Percentiles rank a stretch among this genome's conserved stretches.
phyloP scores from a whole-genome alignment of 2,113 vertebrate genomes.

The Heptranchias perlo region DNA sequence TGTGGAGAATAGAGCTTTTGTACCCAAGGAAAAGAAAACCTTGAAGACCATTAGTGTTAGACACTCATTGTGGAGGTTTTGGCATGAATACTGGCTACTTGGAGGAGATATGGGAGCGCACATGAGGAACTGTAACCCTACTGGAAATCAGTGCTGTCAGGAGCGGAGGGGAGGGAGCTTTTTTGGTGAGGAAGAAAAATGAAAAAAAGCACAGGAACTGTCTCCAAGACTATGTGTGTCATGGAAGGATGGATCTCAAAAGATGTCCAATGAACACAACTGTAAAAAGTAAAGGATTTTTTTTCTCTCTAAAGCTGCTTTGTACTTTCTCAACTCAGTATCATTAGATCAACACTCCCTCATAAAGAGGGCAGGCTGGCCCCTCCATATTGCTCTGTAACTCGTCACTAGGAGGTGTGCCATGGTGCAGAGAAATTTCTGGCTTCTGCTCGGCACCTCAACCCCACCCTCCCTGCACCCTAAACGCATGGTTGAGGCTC shows the following conservation, averaged over 20 bases:
- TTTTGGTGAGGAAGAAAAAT: too few relatives aligned
- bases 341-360: not conserved
- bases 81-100: too few relatives aligned
- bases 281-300: not conserved
- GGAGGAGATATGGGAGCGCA: too few relatives aligned
- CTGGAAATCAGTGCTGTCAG: too few relatives aligned
- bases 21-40: too few relatives aligned
- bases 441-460: not conserved
- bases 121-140: too few relatives aligned
- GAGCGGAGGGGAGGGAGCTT: not conserved
- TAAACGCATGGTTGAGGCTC: not conserved
- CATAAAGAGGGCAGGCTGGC: not conserved
- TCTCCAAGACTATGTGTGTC: not conserved
- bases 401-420: not conserved
- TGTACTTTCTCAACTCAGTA: not conserved
- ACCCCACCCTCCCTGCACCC: not conserved
- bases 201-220: not conserved
- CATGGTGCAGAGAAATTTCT: not conserved
- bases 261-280: not conserved
- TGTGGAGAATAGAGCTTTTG: too few relatives aligned
- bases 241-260: not conserved
- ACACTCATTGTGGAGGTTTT: too few relatives aligned
- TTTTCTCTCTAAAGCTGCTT: not conserved
- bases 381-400: not conserved
- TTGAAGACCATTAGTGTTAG: too few relatives aligned